Base-by-base conservation (phyloP, 2,888 invertebrate species). In the Chrysodeixis includens region DNA sequence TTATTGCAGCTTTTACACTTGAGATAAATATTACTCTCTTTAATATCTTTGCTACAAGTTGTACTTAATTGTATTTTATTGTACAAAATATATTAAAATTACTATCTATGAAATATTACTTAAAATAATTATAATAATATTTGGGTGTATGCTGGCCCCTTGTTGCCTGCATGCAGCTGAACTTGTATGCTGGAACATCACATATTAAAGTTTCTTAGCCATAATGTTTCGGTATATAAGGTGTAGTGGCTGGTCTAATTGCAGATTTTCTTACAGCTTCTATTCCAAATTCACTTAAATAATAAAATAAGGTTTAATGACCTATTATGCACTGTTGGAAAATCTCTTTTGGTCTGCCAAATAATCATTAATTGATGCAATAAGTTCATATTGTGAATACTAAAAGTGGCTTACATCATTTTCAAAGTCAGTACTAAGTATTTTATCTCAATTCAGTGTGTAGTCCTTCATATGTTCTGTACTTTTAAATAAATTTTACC, bases 11-110 rank as follows among this genome's bases (percentile, higher is more conserved):
- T 95, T 94, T 93, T 93, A 94, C 94, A 94, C 93, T 92, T 92
- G 91, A 92, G 90, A 93, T 93, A 92, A 92, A 93, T 94, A 94
- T 94, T 94, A 95, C 92, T 95, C 95, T 95, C 95, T 95, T 95
- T 95, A 94, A 96, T 95, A 95, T 96, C 95, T 96, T 96, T 96
- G 96, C 96, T 96, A 96, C 96, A 95, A 96, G 95, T 96, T 96
- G 96, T 96, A 96, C 96, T 96, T 96, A 96, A 96, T 95, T 95
- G 94, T 93, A 95, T 95, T 96, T 95, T 95, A 96, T 96, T 96
- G 96, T 96, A 96, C 96, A 96, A 96, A 96, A 96, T 96, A 96
- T 96, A 96, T 95, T 95, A 96, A 93, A 91, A 93, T 92, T 94
- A 95, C 92, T 94, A 94, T 93, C 93, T 94, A 94, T 94, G 87